Evolutionary conservation across 2,797 vertebrate species (phyloP), one percentile per base, ranked within the genome.

Genomic region (Buceros bicornis): DNA sequence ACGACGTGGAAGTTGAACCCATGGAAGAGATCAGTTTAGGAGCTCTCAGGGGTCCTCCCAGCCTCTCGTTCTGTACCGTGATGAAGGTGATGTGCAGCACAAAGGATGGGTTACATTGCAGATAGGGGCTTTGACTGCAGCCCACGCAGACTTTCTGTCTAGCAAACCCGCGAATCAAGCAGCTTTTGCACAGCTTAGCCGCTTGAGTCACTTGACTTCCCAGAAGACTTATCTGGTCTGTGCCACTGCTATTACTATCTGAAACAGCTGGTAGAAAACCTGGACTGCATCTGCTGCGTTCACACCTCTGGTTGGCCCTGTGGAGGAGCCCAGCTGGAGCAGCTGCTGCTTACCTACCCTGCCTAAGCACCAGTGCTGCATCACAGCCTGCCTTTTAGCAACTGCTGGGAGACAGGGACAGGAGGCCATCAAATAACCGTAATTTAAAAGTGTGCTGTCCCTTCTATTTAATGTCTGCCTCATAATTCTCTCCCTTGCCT

Each of bases 41-140:
- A 45, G 18, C 31, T 51, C 2, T 4, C 29, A 10, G 33, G 16
- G 40, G 17, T 29, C 19, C 4, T 33, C 5, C 19, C 51, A 47
- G 22, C 1, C 26, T 61, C 70, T 26, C 13, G 0, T 21, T 45
- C 25, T 62, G 20, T 37, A 3, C 35, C 1, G 0, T 7, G 40
- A 16, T 8, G 45, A 26, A n/a, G 33, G 58, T 5, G 33, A 7
- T 0, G 2, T 19, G n/a, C 48, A 45, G n/a, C 21, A 54, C 51
- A 28, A 26, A 45, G 33, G n/a, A 12, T 31, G 0, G 1, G 33
- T 37, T 31, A 10, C 10, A 1, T 18, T 28, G 58, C n/a, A 13
- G n/a, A 1, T 4, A 35, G 35, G 37, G 72, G 65, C 51, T 91
- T 8, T 45, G 78, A 15, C 57, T 45, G 71, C 29, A 16, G 37